Conservation (phyloP, 2,888 invertebrate species). For the Nematopogon swammerdamellus region DNA sequence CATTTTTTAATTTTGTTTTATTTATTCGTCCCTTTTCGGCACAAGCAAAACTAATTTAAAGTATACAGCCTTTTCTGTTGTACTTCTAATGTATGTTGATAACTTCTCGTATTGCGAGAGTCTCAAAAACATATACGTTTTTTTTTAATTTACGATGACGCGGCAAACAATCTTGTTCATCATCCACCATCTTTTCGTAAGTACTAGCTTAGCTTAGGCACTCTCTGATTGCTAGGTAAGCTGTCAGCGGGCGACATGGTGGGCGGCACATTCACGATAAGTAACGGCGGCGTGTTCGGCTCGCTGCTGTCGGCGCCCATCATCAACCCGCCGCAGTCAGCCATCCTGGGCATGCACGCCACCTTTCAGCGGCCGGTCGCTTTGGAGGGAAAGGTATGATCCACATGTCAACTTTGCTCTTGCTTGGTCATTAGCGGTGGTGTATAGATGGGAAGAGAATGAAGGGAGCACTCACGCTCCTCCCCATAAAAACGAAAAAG, state of each 20-base stretch:
- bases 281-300: conserved; percentile 98
- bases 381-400: conserved; percentile 81
- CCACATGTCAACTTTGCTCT: background rate
- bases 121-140: too few relatives aligned
- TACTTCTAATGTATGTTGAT: too few relatives aligned
- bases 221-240: too few relatives aligned
- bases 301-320: conserved; percentile 97
- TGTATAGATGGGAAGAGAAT: background rate
- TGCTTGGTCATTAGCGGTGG: background rate
- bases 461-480: background rate
- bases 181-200: too few relatives aligned
- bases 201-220: too few relatives aligned
- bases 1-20: too few relatives aligned
- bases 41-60: too few relatives aligned
- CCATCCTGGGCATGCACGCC: conserved; percentile 98
- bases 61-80: too few relatives aligned
- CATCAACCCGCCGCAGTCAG: conserved; percentile 98
- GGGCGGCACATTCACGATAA: conserved; percentile 98
- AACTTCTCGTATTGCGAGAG: too few relatives aligned
- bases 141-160: too few relatives aligned
- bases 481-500: conserved; percentile 1
- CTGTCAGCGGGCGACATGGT: conserved; percentile 98
- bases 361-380: conserved; percentile 93
- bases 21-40: too few relatives aligned
- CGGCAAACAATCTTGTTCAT: too few relatives aligned